These are phyloP conservation scores for Hyperoplus lanceolatus DNA, from an alignment of 2,797 vertebrate species.

Conservation along the genomic window DNA sequence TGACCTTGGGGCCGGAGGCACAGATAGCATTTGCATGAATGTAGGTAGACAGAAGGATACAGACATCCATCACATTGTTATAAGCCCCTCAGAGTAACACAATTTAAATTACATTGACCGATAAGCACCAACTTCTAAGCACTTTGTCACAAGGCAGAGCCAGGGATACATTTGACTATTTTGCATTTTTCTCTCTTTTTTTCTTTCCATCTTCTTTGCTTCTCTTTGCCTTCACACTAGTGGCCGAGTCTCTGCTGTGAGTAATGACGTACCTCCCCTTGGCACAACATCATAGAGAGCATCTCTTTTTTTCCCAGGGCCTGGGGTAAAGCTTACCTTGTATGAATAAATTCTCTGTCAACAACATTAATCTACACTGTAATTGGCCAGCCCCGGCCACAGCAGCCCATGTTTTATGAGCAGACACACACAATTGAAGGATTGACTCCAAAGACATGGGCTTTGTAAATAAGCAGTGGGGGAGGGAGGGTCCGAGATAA, in stretches of 20 bases:
- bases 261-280: slow-evolving; percentile 67
- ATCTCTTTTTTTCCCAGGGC: slow-evolving; percentile 58
- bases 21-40: slow-evolving; percentile 36
- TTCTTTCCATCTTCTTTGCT: background rate
- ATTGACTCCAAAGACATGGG: slow-evolving; percentile 75
- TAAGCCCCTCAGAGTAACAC: slow-evolving; percentile 37
- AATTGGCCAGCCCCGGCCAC: slow-evolving; percentile 75
- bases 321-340: slow-evolving; percentile 63
- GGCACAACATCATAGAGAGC: slow-evolving; percentile 70
- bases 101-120: slow-evolving; percentile 47
- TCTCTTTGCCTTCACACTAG: slow-evolving; percentile 47
- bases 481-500: slow-evolving; percentile 30
- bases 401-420: slow-evolving; percentile 68
- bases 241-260: slow-evolving; percentile 47
- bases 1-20: slow-evolving; percentile 70
- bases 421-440: slow-evolving; percentile 62
- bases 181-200: slow-evolving; percentile 26
- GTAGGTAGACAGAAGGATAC: slow-evolving; percentile 37
- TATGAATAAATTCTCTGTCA: slow-evolving; percentile 77
- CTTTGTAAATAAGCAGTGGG: slow-evolving; percentile 65
- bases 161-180: slow-evolving; percentile 25
- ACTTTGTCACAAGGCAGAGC: slow-evolving; percentile 43
- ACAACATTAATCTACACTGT: slow-evolving; percentile 79
- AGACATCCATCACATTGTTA: slow-evolving; percentile 63
- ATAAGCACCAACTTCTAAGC: slow-evolving; percentile 46